phyloP scores from a whole-genome alignment of 92 coral and sea anemone species.

The Chrysogorgia sp. region DNA sequence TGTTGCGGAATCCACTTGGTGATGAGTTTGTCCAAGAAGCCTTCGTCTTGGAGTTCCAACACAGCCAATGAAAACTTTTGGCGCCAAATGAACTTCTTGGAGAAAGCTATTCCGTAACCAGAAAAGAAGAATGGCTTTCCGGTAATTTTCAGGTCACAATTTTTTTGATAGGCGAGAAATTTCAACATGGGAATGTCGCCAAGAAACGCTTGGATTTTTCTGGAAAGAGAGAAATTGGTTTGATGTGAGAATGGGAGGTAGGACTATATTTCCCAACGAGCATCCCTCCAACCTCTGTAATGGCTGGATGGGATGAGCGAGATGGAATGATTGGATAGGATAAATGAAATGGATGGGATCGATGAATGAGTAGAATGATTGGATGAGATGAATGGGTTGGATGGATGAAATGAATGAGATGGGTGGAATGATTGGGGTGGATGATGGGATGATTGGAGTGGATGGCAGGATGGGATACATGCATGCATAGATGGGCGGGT shows the following conservation, averaged over 20 bases:
- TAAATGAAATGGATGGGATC: no score
- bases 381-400: no score
- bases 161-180: slow-evolving; percentile 63
- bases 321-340: no score
- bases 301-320: no score
- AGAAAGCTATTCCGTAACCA: slow-evolving; percentile 72
- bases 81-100: slow-evolving; percentile 67
- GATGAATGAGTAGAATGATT: no score
- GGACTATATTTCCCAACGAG: no score
- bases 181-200: slow-evolving; percentile 76
- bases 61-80: slow-evolving; percentile 56
- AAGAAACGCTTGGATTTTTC: slow-evolving; percentile 70
- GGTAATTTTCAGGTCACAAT: slow-evolving; percentile 70
- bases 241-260: not conserved
- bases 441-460: no score
- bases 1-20: slow-evolving; percentile 72
- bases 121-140: slow-evolving; percentile 74
- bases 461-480: no score
- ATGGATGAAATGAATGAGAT: no score
- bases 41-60: slow-evolving; percentile 59
- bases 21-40: slow-evolving; percentile 59
- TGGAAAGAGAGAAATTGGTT: slow-evolving; percentile 8
- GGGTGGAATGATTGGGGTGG: no score
- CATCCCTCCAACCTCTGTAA: no score
- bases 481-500: no score